Conservation (phyloP, 2,888 invertebrate genomes). For the Pteria penguin region DNA sequence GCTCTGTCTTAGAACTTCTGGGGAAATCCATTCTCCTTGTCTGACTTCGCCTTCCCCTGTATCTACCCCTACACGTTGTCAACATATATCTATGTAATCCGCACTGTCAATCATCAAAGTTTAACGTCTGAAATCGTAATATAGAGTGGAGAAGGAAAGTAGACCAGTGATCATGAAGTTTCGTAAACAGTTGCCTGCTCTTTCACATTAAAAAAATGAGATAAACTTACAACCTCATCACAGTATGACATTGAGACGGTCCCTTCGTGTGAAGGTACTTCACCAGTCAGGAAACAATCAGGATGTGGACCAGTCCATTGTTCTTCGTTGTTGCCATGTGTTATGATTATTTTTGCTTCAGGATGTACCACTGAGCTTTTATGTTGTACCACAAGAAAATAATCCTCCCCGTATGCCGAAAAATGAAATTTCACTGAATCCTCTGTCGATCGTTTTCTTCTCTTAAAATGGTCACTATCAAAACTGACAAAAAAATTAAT, state of each 20-base stretch:
- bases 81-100: too few relatives aligned
- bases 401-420: constrained; percentile 15
- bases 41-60: too few relatives aligned
- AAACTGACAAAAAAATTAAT: not conserved
- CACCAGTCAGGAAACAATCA: constrained; percentile 24
- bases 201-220: too few relatives aligned
- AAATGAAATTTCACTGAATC: not conserved
- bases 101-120: too few relatives aligned
- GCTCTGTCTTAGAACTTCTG: too few relatives aligned
- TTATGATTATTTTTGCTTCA: constrained; percentile 4
- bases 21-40: too few relatives aligned
- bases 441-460: not conserved
- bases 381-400: constrained; percentile 1
- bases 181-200: too few relatives aligned
- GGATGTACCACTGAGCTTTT: constrained; percentile 15
- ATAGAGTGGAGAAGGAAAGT: too few relatives aligned
- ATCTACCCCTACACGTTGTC: too few relatives aligned
- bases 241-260: constrained; percentile 19
- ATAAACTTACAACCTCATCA: constrained; percentile 20
- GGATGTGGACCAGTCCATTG: constrained; percentile 5
- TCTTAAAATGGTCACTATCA: not conserved
- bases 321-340: not conserved
- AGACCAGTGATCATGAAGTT: too few relatives aligned
- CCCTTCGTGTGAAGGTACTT: constrained; percentile 21
- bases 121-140: too few relatives aligned